Conservation (phyloP, 2,888 invertebrate species). For the Drosophila falleni region DNA sequence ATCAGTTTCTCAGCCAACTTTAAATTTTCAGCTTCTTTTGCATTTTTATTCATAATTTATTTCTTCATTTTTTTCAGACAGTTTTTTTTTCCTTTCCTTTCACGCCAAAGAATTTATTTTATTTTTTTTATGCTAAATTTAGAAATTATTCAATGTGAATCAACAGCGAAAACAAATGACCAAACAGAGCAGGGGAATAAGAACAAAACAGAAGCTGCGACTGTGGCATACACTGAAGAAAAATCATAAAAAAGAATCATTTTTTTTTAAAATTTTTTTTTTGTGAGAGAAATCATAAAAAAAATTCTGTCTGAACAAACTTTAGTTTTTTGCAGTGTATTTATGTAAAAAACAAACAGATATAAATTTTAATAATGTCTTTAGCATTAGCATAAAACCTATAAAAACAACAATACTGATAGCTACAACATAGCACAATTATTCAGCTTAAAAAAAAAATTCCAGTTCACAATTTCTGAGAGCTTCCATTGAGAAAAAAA, state of each 20-base stretch:
- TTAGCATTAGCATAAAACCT: conserved; percentile 55
- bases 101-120: conserved; percentile 54
- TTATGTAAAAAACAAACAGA: conserved; percentile 35
- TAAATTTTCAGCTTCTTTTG: conserved; percentile 4
- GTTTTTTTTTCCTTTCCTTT: conserved; percentile 30
- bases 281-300: conserved; percentile 15
- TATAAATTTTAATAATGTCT: conserved; percentile 54
- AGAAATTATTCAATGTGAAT: conserved; percentile 76
- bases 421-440: conserved; percentile 62
- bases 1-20: neutral
- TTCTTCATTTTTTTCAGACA: conserved; percentile 36
- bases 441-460: conserved; percentile 64
- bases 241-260: conserved; percentile 14
- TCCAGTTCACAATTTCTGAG: conserved; percentile 67
- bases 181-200: conserved; percentile 53
- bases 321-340: conserved; percentile 32
- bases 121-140: conserved; percentile 69
- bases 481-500: conserved; percentile 70
- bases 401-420: conserved; percentile 46
- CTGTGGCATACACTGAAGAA: conserved; percentile 41
- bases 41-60: conserved; percentile 37
- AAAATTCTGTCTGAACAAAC: neutral
- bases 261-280: no score
- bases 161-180: conserved; percentile 42
- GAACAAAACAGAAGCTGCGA: conserved; percentile 17